Evolutionary conservation across 2,113 vertebrate species (phyloP), one percentile per base, ranked within the genome.

Genomic region (Rhineura floridana): DNA sequence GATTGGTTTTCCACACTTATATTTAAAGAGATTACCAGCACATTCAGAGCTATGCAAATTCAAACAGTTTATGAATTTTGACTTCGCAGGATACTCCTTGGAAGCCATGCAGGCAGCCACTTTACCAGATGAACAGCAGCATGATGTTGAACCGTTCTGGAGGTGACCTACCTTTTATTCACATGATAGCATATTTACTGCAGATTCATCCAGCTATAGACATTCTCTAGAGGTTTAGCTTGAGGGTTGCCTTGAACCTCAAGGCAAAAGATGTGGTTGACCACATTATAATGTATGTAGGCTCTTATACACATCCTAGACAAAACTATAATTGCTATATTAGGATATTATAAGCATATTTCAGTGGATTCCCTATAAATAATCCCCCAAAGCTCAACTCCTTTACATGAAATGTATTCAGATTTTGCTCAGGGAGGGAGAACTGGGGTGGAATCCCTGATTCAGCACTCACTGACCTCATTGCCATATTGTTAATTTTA

Each of bases 401-500:
- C 0, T 9, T 65, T 28, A 0, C n/a, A 84, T 65, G 7, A 80
- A 33, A 92, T 88, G 82, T 86, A 39, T 81, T 70, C 75, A 9
- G 25, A 6, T 5, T 0, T 88, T 84, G 91, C 0, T 39, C 46
- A 59, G 19, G 52, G 5, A 12, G 1, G 1, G 6, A 85, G 4
- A 81, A 1, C 21, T 8, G 62, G 12, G 9, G 11, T 86, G 48
- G 10, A 91, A 63, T 63, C 62, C 3, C 12, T 73, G 1, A 85
- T 88, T 85, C 81, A 76, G 73, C 83, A 79, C 65, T 75, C 44
- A 36, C 85, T 39, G 69, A 0, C 0, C 89, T n/a, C 39, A 91
- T 87, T 87, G 86, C 89, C 59, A 1, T 62, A 82, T 48, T 93
- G 81, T 75, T 87, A 52, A n/a, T 39, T 72, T 52, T 52, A 77